A percentile compares a stretch with the other conserved stretches of the same genome.
Evolutionary conservation across 2,113 vertebrate species (phyloP).

Genomic region (Uropsilus gracilis): DNA sequence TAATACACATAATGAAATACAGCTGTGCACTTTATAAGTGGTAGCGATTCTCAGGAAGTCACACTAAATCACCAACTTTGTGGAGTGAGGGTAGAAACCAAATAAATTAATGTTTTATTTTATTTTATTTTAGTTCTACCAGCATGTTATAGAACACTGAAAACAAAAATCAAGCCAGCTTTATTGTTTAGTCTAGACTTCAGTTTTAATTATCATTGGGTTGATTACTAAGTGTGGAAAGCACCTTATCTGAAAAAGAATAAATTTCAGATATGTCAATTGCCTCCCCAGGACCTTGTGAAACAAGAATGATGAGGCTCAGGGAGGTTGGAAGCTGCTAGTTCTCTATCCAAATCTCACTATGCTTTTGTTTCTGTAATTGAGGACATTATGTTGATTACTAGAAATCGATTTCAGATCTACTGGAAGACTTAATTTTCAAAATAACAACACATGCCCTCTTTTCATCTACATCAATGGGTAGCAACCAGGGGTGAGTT

Average conservation of each 20-base stretch:
- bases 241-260: neutral
- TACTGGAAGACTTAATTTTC: neutral
- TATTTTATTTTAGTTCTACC: neutral
- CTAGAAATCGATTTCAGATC: slow-evolving; percentile 11
- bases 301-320: neutral
- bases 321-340: neutral
- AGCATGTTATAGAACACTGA: neutral
- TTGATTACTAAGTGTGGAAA: slow-evolving; percentile 9
- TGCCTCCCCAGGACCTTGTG: neutral
- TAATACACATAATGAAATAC: neutral
- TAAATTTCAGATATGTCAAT: neutral
- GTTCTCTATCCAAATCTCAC: neutral
- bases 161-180: neutral
- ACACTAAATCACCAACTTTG: neutral
- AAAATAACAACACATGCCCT: neutral
- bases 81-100: neutral
- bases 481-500: neutral
- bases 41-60: neutral
- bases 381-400: neutral
- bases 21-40: neutral
- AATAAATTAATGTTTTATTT: neutral
- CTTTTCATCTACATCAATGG: neutral
- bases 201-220: slow-evolving; percentile 18
- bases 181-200: slow-evolving; percentile 7
- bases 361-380: neutral